Evolutionary conservation across 2,797 vertebrate genomes (phyloP).

Genomic region (Calcarius lapponicus): DNA sequence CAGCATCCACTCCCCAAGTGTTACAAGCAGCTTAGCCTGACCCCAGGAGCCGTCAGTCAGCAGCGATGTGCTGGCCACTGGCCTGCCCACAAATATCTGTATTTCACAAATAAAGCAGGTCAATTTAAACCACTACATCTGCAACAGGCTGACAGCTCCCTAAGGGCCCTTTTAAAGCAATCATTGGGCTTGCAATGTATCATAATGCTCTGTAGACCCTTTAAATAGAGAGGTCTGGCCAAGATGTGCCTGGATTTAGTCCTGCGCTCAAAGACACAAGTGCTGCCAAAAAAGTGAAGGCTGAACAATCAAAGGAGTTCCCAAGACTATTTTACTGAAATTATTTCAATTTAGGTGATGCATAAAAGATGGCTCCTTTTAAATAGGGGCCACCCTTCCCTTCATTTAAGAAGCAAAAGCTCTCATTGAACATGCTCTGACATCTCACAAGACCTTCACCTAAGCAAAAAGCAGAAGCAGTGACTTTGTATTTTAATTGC

Average conservation of each 20-base stretch:
- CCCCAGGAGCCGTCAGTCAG: not conserved
- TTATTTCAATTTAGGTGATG: not conserved
- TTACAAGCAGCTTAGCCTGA: not conserved
- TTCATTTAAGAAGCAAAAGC: not conserved
- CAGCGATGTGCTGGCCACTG: not conserved
- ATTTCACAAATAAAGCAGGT: not conserved
- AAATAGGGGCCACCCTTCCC: not conserved
- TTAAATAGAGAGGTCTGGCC: not conserved
- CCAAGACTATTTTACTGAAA: not conserved
- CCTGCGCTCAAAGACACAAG: not conserved
- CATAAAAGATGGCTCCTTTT: not conserved
- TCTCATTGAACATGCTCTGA: not conserved
- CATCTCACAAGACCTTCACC: not conserved
- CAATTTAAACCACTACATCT: not conserved
- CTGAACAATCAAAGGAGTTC: not conserved
- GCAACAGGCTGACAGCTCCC: not conserved
- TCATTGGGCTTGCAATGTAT: not conserved
- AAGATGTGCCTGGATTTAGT: not conserved
- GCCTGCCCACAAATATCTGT: not conserved
- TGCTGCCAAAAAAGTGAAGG: not conserved
- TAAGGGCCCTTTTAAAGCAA: not conserved
- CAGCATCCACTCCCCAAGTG: rapidly evolving
- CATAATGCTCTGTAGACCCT: not conserved
- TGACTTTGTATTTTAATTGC: not conserved
- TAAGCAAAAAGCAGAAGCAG: not conserved